These are phyloP conservation scores for Xenentodon cancila DNA, from an alignment of 2,797 vertebrate species.

Conservation along the genomic window DNA sequence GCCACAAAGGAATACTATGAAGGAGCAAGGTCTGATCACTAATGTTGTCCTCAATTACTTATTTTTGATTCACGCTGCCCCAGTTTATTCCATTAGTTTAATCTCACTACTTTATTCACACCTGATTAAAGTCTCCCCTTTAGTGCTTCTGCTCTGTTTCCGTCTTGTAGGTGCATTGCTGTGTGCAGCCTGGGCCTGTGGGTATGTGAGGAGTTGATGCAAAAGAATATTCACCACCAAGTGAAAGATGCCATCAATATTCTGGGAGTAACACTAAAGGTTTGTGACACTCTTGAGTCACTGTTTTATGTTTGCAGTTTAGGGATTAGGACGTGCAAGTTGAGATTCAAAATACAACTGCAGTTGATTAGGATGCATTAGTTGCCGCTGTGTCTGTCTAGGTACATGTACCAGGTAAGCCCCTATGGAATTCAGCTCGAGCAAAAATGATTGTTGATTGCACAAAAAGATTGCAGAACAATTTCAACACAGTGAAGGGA, in stretches of 20 bases:
- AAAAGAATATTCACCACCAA: constrained; percentile 87
- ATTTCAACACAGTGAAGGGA: constrained; percentile 48
- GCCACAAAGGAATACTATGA: constrained; percentile 93
- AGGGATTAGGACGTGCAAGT: background rate
- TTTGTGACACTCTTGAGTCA: constrained; percentile 54
- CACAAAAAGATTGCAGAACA: constrained; percentile 54
- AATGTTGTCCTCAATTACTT: background rate
- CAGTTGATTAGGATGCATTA: background rate
- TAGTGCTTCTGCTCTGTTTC: background rate
- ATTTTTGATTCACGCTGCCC: too few relatives aligned
- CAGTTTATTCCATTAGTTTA: background rate
- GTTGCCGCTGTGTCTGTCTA: constrained; percentile 5
- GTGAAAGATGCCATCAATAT: constrained; percentile 95
- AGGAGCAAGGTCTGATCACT: constrained; percentile 88
- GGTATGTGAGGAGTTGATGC: constrained; percentile 95
- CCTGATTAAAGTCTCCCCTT: background rate
- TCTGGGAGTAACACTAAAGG: constrained; percentile 98
- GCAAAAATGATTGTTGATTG: constrained; percentile 63
- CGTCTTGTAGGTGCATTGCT: constrained; percentile 86
- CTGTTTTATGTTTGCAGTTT: background rate
- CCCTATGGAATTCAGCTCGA: constrained; percentile 32
- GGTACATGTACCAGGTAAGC: constrained; percentile 14
- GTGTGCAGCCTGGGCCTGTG: constrained; percentile 95
- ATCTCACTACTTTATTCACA: background rate
- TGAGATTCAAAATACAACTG: background rate